A percentile compares a stretch with the other conserved stretches of the same genome.
Conservation (phyloP, 37 sponge, comb jelly and placozoan genomes). For the Aphrocallistes beatrix region DNA sequence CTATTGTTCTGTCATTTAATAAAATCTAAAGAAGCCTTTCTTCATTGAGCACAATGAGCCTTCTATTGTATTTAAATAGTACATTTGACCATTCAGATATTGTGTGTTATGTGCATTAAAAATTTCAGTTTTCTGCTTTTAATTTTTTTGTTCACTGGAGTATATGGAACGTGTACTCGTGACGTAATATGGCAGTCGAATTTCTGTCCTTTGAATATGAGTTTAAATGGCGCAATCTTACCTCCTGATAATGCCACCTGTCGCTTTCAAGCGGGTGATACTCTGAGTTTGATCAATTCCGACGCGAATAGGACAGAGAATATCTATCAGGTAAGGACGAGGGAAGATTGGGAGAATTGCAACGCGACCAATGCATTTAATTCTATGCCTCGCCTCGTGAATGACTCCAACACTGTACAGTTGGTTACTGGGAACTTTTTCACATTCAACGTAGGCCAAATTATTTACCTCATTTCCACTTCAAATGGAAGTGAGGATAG, state of each 20-base stretch:
- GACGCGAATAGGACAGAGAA: background rate
- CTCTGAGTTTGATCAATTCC: background rate
- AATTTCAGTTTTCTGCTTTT: background rate
- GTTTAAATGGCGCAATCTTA: background rate
- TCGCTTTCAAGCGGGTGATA: background rate
- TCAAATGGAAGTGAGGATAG: background rate
- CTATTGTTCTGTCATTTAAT: no score
- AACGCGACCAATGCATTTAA: background rate
- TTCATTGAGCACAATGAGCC: no score
- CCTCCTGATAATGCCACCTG: background rate
- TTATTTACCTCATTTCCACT: background rate
- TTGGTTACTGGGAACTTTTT: background rate
- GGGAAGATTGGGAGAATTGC: background rate
- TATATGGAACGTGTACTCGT: background rate
- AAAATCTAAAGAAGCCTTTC: no score
- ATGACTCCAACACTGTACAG: background rate
- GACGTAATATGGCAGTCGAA: background rate
- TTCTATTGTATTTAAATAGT: no score
- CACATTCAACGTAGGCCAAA: background rate
- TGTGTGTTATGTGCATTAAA: no score
- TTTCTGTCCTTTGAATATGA: slow-evolving; percentile 5
- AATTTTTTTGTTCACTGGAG: background rate
- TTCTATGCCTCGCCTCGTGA: background rate
- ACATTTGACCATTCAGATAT: no score
- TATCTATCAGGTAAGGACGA: background rate